These are phyloP conservation scores for Simalia tracyae DNA, from an alignment of 2,797 vertebrate species.

Conservation along the genomic window DNA sequence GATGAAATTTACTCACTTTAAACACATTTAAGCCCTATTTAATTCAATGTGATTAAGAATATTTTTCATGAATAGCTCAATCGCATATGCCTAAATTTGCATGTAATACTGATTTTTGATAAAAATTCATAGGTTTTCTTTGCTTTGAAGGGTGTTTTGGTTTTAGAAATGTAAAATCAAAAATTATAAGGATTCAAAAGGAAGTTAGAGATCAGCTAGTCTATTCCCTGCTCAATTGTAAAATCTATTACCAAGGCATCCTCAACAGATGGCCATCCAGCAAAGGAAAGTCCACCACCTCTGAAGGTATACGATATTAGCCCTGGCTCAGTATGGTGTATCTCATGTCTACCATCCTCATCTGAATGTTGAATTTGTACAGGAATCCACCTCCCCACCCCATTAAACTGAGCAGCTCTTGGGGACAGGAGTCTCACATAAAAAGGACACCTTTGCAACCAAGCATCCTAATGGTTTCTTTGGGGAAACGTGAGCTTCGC, in stretches of 20 bases:
- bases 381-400: neutral
- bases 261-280: neutral
- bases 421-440: neutral
- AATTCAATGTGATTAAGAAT: neutral
- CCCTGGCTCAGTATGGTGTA: neutral
- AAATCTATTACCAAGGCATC: neutral
- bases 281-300: neutral
- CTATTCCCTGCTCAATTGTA: neutral
- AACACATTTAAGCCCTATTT: neutral
- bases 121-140: neutral
- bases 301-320: neutral
- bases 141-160: neutral
- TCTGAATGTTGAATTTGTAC: neutral
- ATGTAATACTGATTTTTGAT: neutral
- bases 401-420: neutral
- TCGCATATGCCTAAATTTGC: neutral
- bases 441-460: neutral
- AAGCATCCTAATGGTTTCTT: neutral
- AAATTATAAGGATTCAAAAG: neutral
- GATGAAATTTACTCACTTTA: neutral
- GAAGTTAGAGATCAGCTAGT: neutral
- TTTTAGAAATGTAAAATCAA: neutral
- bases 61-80: neutral
- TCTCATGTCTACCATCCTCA: neutral
- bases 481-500: neutral